These are phyloP conservation scores for Ochropleura leucogaster DNA, from an alignment of 2,888 invertebrate species.

Conservation along the genomic window DNA sequence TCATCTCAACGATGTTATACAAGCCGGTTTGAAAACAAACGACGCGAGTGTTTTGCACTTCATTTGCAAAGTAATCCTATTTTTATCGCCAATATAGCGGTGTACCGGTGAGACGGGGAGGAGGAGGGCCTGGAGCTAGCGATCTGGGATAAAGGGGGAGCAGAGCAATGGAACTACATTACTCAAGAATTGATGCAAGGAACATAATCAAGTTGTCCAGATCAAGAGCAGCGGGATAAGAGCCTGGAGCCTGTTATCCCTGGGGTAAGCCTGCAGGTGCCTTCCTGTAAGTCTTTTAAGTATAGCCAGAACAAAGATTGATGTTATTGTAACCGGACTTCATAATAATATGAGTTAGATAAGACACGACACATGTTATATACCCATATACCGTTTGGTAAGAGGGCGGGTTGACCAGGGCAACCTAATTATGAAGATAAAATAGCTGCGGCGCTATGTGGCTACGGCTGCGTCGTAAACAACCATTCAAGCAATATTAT, in stretches of 20 bases:
- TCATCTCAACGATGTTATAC: neutral
- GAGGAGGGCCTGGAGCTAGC: neutral
- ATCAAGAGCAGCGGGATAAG: neutral
- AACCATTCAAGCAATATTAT: neutral
- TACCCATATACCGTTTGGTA: neutral
- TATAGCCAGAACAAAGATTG: neutral
- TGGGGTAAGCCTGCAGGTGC: no score
- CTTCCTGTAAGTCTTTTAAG: neutral
- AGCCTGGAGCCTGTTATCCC: no score
- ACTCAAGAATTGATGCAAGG: slow-evolving; percentile 43
- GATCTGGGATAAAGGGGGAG: neutral
- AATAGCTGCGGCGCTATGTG: neutral
- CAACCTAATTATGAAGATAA: neutral
- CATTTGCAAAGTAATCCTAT: slow-evolving; percentile 46
- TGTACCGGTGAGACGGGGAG: neutral
- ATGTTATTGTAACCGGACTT: neutral
- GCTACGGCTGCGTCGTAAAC: neutral
- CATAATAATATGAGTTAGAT: neutral
- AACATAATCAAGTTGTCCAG: neutral
- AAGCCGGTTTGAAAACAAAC: slow-evolving; percentile 5
- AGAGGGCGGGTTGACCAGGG: neutral
- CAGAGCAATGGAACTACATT: slow-evolving; percentile 25
- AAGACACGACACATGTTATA: neutral
- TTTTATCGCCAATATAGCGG: slow-evolving; percentile 37
- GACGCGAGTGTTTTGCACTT: slow-evolving; percentile 29